These are phyloP conservation scores for Enteromius trimaculatus DNA, from an alignment of 2,797 vertebrate genomes.

Conservation along the genomic window DNA sequence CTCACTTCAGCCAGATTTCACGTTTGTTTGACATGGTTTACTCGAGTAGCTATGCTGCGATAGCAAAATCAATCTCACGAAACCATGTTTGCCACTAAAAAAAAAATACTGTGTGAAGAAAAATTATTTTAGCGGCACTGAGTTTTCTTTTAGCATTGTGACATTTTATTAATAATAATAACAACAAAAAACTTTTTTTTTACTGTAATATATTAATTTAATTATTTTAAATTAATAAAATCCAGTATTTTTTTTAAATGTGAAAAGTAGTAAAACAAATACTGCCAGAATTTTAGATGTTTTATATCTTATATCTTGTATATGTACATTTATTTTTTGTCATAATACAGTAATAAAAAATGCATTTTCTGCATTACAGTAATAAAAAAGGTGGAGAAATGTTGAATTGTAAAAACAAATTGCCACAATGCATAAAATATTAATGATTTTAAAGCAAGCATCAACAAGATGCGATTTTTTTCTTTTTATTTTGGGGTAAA, in stretches of 20 bases:
- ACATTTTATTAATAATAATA: not conserved
- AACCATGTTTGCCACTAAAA: not conserved
- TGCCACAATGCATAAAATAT: not conserved
- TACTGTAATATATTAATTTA: not conserved
- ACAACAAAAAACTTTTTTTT: not conserved
- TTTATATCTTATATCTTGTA: too few species aligned
- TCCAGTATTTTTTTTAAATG: not conserved
- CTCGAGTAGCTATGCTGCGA: not conserved
- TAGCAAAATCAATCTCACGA: not conserved
- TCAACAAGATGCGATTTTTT: not conserved
- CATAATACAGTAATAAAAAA: constrained; percentile 13
- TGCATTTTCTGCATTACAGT: not conserved
- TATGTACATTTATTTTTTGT: not conserved
- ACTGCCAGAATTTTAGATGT: too few species aligned
- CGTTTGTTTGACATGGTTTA: not conserved
- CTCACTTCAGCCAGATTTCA: not conserved
- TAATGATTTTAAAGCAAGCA: not conserved
- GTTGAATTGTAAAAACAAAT: not conserved
- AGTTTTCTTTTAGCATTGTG: not conserved
- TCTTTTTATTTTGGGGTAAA: not conserved
- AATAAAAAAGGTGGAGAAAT: not conserved
- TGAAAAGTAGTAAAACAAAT: constrained; percentile 6
- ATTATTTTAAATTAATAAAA: too few species aligned
- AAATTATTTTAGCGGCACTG: not conserved
- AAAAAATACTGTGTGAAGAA: too few species aligned